Conservation (phyloP, 2,113 vertebrate species). For the Psettodes erumei region DNA sequence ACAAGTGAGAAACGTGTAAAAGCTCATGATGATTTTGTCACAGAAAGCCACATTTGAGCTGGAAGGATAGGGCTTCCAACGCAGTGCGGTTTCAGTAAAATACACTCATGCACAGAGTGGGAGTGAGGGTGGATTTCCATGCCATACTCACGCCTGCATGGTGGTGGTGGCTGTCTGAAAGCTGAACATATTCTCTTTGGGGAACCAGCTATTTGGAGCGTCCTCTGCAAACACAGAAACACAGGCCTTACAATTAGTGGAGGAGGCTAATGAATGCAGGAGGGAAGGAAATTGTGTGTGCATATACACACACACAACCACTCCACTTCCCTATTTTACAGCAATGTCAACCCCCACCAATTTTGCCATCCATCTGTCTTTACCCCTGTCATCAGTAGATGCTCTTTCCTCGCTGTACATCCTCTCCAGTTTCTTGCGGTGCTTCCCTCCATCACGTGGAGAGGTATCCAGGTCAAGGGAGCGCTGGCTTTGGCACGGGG, state of each 20-base stretch:
- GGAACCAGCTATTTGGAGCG: slow-evolving; percentile 92
- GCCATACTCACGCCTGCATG: slow-evolving; percentile 97
- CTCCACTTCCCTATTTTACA: not conserved
- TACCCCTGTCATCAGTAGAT: slow-evolving; percentile 84
- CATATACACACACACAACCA: no score
- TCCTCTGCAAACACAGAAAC: slow-evolving; percentile 85
- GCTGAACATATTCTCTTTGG: slow-evolving; percentile 97
- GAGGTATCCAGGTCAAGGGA: slow-evolving; percentile 89
- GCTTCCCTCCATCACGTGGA: slow-evolving; percentile 79
- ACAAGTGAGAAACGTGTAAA: slow-evolving; percentile 18
- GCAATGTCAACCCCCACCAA: not conserved
- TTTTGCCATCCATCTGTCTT: slow-evolving; percentile 1
- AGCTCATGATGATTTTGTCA: slow-evolving; percentile 38
- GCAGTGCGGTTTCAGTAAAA: not conserved
- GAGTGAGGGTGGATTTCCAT: slow-evolving; percentile 33
- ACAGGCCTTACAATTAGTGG: slow-evolving; percentile 7
- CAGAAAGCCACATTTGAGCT: slow-evolving; percentile 6
- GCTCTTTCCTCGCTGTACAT: slow-evolving; percentile 93
- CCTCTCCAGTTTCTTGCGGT: slow-evolving; percentile 92
- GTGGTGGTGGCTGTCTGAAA: slow-evolving; percentile 97
- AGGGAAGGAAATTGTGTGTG: not conserved
- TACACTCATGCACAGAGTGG: slow-evolving; percentile 26
- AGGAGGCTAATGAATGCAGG: slow-evolving; percentile 3
- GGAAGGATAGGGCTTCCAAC: slow-evolving; percentile 32
- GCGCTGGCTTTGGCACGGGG: slow-evolving; percentile 85